Evolutionary conservation across 2,113 vertebrate species (phyloP), one percentile per base, ranked within the genome.

Genomic region (Poecile atricapillus): DNA sequence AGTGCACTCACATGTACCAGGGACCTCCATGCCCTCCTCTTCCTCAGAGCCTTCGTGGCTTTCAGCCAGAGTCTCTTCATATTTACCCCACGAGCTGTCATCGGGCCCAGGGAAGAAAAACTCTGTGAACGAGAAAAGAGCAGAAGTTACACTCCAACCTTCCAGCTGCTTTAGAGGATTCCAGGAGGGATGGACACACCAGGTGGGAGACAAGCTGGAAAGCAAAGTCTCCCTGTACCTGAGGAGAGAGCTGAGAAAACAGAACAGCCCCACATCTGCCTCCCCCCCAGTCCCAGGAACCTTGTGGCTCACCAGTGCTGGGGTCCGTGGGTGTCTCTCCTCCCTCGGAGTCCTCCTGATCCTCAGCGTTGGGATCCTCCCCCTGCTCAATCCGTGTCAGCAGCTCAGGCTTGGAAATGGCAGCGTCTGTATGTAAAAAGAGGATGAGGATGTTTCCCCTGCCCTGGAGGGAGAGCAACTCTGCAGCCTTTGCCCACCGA

Each of bases 81-180:
- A 97, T 93, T 98, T 98, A 82, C 94, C 91, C 97, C 98, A 98
- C 1, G 98, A 97, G 63, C 92, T 85, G 58, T 98, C 98, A 23
- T 97, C 96, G 0, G 98, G 97, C 73, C 98, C 97, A 15, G 97
- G 98, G 49, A 97, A 96, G 3, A 96, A 97, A 44, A 98, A 96
- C 15, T 97, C 98, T 25, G 97, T 11, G 18, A 63, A 63, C 53
- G 14, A 56, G 73, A 59, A 76, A 84, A 55, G 2, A 9, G 56
- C 22, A 33, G n/a, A 28, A 73, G 35, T 39, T 6, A 81, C 1
- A 2, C 11, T 69, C 44, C 14, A 15, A 4, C 31, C 21, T 39
- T 15, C 37, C 50, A 19, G 47, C 27, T 44, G 83, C 86, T 53
- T 12, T 10, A 4, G 10, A 39, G 60, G 64, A 41, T 41, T 67